Percentiles rank a stretch among this genome's conserved stretches.
Evolutionary conservation across 2,888 invertebrate species (phyloP).

Genomic region (Ophion obscuratus): DNA sequence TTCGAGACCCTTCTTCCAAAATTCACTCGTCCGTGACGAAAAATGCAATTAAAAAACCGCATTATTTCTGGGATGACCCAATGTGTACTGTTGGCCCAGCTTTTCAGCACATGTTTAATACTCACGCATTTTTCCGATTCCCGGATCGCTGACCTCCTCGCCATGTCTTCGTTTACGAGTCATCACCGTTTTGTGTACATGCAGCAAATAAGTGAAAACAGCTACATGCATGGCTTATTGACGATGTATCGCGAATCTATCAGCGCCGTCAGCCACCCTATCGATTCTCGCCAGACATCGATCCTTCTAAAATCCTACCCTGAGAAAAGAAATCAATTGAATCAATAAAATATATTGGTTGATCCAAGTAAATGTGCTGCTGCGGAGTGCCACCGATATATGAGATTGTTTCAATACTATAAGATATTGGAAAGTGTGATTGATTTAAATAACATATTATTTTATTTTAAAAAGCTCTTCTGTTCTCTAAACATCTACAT

Average conservation of each 20-base stretch:
- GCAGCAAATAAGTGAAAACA: not conserved
- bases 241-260: constrained; percentile 21
- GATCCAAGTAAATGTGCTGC: too few relatives aligned
- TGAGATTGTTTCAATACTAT: too few relatives aligned
- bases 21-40: too few relatives aligned
- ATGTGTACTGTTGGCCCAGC: not conserved
- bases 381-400: too few relatives aligned
- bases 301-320: constrained; percentile 5
- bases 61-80: not conserved
- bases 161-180: constrained; percentile 16
- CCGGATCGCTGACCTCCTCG: constrained; percentile 19
- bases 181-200: constrained; percentile 7
- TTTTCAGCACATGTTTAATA: constrained; percentile 34
- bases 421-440: too few relatives aligned
- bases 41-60: too few relatives aligned
- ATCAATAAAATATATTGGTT: too few relatives aligned
- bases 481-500: too few relatives aligned
- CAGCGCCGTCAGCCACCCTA: constrained; percentile 21
- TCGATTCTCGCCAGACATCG: constrained; percentile 34
- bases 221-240: not conserved
- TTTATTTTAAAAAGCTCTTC: too few relatives aligned
- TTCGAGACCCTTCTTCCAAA: too few relatives aligned
- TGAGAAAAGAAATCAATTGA: not conserved
- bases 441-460: too few relatives aligned
- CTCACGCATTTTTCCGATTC: constrained; percentile 26